Conservation (phyloP, 2,888 invertebrate genomes). For the Tuberolachnus salignus region DNA sequence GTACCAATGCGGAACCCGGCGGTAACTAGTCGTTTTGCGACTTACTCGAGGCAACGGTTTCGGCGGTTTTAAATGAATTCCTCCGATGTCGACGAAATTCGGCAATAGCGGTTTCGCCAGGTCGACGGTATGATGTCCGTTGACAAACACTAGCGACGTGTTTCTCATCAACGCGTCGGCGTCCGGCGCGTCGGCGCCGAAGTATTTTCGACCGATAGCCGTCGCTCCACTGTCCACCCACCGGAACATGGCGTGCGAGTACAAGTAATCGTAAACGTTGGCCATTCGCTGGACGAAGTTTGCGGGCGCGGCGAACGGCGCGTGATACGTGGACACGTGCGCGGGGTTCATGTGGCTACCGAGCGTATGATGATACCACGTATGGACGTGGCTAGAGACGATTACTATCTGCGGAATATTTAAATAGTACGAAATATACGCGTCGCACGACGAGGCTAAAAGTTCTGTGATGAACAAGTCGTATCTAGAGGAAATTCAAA, state of each 20-base stretch:
- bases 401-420: constrained; percentile 59
- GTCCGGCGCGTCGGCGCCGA: constrained; percentile 47
- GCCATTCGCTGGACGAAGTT: constrained; percentile 63
- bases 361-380: constrained; percentile 59
- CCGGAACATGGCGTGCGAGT: constrained; percentile 58
- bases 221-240: constrained; percentile 53
- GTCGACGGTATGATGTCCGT: constrained; percentile 53
- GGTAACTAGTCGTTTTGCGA: too few species aligned
- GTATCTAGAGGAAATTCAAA: constrained; percentile 54
- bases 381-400: constrained; percentile 58
- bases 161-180: constrained; percentile 33
- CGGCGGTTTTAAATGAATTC: constrained; percentile 44
- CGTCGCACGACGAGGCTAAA: constrained; percentile 59
- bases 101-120: constrained; percentile 43
- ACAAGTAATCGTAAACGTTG: constrained; percentile 64
- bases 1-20: too few species aligned
- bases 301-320: constrained; percentile 60
- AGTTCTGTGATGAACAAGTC: constrained; percentile 60
- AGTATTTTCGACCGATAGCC: constrained; percentile 51
- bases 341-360: constrained; percentile 59
- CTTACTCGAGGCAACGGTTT: constrained; percentile 50
- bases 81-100: constrained; percentile 55
- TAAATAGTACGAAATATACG: constrained; percentile 58
- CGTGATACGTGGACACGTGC: constrained; percentile 58
- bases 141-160: constrained; percentile 54